Conservation (phyloP, 2,113 vertebrate species). For the Zapus hudsonius region DNA sequence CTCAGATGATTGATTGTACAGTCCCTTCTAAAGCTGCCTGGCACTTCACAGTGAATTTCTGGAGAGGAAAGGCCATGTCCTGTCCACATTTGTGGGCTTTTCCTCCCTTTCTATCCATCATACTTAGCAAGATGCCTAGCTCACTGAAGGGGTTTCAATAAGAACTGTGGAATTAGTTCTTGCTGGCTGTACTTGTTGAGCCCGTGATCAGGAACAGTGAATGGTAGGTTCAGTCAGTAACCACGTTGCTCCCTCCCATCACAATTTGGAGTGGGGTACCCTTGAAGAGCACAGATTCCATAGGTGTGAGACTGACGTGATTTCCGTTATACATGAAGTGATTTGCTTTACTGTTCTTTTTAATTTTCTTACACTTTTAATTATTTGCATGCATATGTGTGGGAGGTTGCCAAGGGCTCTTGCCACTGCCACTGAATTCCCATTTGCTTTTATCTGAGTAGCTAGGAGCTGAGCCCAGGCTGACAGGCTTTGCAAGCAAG, state of each 20-base stretch:
- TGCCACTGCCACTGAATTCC: too few species aligned
- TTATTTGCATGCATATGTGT: too few species aligned
- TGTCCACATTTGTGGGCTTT: neutral
- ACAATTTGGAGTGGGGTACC: neutral
- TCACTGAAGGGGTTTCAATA: neutral
- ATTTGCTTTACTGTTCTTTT: neutral
- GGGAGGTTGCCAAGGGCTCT: too few species aligned
- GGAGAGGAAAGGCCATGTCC: neutral
- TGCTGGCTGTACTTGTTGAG: neutral
- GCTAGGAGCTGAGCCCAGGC: too few species aligned
- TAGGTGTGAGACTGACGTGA: neutral
- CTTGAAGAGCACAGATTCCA: neutral
- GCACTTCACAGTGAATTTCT: neutral
- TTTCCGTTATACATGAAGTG: fast-evolving
- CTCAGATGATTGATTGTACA: neutral
- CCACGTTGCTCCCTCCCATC: neutral
- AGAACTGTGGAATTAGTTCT: neutral
- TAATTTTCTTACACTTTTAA: too few species aligned
- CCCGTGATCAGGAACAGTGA: neutral
- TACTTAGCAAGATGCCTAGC: neutral
- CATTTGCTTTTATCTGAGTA: too few species aligned
- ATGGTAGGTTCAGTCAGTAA: neutral
- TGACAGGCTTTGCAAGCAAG: too few species aligned
- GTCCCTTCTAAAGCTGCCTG: neutral
- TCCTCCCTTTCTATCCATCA: neutral